phyloP scores from a whole-genome alignment of 2,797 vertebrate genomes.

The Champsocephalus gunnari region DNA sequence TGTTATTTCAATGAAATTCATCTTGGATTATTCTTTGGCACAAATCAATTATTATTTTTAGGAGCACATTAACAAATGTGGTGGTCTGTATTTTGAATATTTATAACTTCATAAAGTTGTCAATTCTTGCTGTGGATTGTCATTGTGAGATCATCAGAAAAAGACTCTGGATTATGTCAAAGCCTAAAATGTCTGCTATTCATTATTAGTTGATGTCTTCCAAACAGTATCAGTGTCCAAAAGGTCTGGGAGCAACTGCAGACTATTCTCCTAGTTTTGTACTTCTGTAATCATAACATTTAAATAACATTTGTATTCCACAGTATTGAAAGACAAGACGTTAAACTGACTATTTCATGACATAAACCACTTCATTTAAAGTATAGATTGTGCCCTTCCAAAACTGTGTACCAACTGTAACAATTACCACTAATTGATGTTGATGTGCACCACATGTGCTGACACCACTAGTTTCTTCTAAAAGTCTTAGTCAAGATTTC shows the following conservation, averaged over 20 bases:
- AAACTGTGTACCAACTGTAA: conserved; percentile 21
- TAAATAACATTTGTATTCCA: not conserved
- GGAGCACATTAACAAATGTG: not conserved
- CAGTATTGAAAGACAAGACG: conserved; percentile 1
- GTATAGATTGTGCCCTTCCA: not conserved
- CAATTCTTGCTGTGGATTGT: not conserved
- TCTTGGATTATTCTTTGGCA: not conserved
- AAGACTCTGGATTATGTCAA: conserved; percentile 6
- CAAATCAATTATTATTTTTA: not conserved
- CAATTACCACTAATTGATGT: conserved; percentile 20
- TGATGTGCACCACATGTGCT: conserved; percentile 45
- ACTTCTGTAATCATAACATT: not conserved
- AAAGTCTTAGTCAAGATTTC: conserved; percentile 15
- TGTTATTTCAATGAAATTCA: conserved; percentile 15
- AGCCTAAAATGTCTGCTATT: conserved; percentile 27
- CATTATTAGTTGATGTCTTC: conserved; percentile 23
- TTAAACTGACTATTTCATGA: conserved; percentile 3
- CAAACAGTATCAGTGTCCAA: conserved; percentile 1
- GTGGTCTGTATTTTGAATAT: not conserved
- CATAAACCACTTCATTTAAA: conserved; percentile 9
- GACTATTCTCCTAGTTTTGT: not conserved
- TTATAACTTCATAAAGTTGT: not conserved
- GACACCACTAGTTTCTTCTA: conserved; percentile 10
- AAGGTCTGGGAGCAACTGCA: conserved; percentile 7
- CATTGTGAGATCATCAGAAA: conserved; percentile 13